A percentile compares a stretch with the other conserved stretches of the same genome.
phyloP scores from a whole-genome alignment of 2,888 invertebrate species.

The Rhaphigaster nebulosa region DNA sequence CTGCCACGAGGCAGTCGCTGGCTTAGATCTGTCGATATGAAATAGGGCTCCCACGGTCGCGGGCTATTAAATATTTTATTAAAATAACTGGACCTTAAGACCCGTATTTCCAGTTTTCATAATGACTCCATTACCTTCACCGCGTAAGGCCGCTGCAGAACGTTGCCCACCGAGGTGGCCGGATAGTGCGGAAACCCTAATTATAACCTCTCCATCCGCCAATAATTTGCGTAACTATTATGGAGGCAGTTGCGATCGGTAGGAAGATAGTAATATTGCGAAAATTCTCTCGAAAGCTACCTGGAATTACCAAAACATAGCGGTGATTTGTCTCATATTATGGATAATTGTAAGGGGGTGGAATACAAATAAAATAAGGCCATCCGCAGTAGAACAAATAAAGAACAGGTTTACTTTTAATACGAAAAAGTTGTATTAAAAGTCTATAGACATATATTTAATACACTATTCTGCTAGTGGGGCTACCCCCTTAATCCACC shows the following conservation, averaged over 20 bases:
- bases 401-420: too few relatives aligned
- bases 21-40: slow-evolving; percentile 23
- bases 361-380: too few relatives aligned
- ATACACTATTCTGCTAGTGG: too few relatives aligned
- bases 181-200: background rate
- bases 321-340: too few relatives aligned
- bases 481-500: background rate
- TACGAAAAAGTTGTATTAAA: too few relatives aligned
- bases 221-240: slow-evolving; percentile 32
- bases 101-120: slow-evolving; percentile 57
- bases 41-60: slow-evolving; percentile 39
- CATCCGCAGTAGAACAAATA: too few relatives aligned
- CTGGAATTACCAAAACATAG: background rate
- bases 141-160: background rate
- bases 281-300: background rate
- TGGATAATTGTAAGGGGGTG: too few relatives aligned
- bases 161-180: background rate
- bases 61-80: slow-evolving; percentile 56
- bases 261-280: background rate
- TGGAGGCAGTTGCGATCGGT: background rate
- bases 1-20: background rate
- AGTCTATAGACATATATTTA: too few relatives aligned
- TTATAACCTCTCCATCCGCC: background rate
- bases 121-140: slow-evolving; percentile 55
- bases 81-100: slow-evolving; percentile 54